Evolutionary conservation across 2,888 invertebrate genomes (phyloP), one percentile per base, ranked within the genome.

Genomic region (Palloptera scutellata): DNA sequence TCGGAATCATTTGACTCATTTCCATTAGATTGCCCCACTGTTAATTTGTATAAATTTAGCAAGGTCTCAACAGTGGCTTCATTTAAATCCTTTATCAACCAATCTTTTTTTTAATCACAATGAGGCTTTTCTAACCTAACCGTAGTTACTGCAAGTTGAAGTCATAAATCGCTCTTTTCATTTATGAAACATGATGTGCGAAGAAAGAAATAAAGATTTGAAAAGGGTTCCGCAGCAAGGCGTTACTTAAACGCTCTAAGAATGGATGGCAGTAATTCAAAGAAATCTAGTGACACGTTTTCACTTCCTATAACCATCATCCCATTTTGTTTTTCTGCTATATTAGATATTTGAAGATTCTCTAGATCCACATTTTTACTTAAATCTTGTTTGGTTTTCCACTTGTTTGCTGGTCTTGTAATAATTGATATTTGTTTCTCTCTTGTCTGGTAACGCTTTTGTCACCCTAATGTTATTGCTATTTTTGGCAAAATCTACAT

Each of bases 71-170:
- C 81, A 2, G 91, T 88, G 0, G 91, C 90, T 42, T 86, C 84
- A 53, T 87, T 86, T 6, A 94, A 83, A 51, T 89, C 86, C 76
- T 92, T 91, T 63, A 90, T 89, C 73, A 89, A 90, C 96, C 96
- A 96, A 60, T 89, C 88, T 2, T 88, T 85, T 72, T 92, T 91
- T 51, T 96, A 82, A 81, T 91, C 91, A 80, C 95, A 96, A 60
- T 91, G 91, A 0, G 97, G 96, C 64, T 92, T 90, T 77, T 91
- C 87, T 19, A 95, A 85, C 63, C 91, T 88, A 61, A 97, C 84
- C 0, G 93, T 94, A 55, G 91, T 87, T 74, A 92, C 87, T 10
- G 92, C 91, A 43, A 95, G 86, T 11, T 89, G 83, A 68, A 89
- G 87, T 1, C 89, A 89, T 71, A 91, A 78, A 51, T 85, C 81